A percentile compares a stretch with the other conserved stretches of the same genome.
phyloP scores from a whole-genome alignment of 1,140 invertebrate genomes.

The Daktulosphaira vitifoliae region DNA sequence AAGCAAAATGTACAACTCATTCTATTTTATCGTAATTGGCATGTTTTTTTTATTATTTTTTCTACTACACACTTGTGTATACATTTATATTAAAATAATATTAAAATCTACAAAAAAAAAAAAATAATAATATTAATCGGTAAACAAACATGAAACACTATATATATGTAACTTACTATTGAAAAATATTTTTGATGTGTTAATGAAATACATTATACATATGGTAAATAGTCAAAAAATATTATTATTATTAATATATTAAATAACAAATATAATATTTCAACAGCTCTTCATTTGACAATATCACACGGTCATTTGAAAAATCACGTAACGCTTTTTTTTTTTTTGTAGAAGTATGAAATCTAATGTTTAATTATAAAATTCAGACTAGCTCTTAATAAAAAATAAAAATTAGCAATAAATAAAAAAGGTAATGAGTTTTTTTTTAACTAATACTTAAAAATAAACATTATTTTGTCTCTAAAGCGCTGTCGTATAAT shows the following conservation, averaged over 20 bases:
- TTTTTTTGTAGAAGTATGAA: slow-evolving; percentile 21
- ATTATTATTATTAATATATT: slow-evolving; percentile 33
- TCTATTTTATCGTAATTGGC: slow-evolving; percentile 4
- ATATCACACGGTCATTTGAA: slow-evolving; percentile 33
- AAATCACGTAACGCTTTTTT: slow-evolving; percentile 33
- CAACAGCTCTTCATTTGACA: slow-evolving; percentile 34
- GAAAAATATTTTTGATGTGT: slow-evolving; percentile 26
- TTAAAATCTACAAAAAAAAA: slow-evolving; percentile 20
- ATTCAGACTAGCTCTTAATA: slow-evolving; percentile 26
- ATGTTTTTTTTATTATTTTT: background rate
- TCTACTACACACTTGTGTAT: slow-evolving; percentile 14
- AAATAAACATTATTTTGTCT: slow-evolving; percentile 24
- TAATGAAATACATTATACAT: slow-evolving; percentile 26
- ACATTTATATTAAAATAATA: no score
- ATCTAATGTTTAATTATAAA: slow-evolving; percentile 19
- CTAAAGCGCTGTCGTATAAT: slow-evolving; percentile 32
- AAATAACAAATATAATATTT: slow-evolving; percentile 34
- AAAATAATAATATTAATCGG: background rate
- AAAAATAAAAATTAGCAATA: slow-evolving; percentile 8
- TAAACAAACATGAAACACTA: slow-evolving; percentile 7
- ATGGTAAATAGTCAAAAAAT: slow-evolving; percentile 31
- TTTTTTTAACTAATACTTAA: slow-evolving; percentile 18
- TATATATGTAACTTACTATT: slow-evolving; percentile 6
- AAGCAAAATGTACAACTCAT: no score
- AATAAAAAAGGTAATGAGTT: slow-evolving; percentile 14